Conservation (phyloP, 2,113 vertebrate genomes). For the Diadophis punctatus region DNA sequence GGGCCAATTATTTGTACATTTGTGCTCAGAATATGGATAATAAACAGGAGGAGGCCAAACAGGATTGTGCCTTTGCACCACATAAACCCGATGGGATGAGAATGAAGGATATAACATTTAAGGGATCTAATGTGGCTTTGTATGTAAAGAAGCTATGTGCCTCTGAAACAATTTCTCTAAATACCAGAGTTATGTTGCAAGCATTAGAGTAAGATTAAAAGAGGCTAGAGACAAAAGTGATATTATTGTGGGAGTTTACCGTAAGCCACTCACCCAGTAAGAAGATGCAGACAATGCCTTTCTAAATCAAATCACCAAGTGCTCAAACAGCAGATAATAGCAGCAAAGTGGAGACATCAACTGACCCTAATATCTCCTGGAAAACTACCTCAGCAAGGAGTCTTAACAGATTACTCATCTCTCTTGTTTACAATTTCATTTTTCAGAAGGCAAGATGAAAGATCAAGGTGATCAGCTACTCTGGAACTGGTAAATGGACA, state of each 20-base stretch:
- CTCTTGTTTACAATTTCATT: background rate
- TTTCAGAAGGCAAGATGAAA: background rate
- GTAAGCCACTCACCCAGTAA: background rate
- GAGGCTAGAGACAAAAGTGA: background rate
- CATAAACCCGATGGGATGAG: background rate
- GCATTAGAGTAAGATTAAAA: background rate
- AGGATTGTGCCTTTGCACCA: background rate
- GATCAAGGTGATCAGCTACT: background rate
- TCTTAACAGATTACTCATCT: background rate
- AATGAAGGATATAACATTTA: background rate
- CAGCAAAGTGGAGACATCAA: background rate
- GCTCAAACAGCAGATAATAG: background rate
- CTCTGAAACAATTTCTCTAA: background rate
- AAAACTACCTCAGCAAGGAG: background rate
- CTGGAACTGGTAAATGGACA: background rate
- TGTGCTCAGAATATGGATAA: background rate
- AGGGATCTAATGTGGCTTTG: background rate
- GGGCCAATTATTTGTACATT: background rate
- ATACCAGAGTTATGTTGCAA: background rate
- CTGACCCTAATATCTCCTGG: background rate
- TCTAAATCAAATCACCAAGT: background rate
- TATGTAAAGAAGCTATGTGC: background rate
- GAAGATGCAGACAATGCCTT: background rate
- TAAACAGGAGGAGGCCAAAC: background rate
- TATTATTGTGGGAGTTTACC: background rate